Evolutionary conservation across 2,113 vertebrate species (phyloP).

Genomic region (Cynoglossus semilaevis): DNA sequence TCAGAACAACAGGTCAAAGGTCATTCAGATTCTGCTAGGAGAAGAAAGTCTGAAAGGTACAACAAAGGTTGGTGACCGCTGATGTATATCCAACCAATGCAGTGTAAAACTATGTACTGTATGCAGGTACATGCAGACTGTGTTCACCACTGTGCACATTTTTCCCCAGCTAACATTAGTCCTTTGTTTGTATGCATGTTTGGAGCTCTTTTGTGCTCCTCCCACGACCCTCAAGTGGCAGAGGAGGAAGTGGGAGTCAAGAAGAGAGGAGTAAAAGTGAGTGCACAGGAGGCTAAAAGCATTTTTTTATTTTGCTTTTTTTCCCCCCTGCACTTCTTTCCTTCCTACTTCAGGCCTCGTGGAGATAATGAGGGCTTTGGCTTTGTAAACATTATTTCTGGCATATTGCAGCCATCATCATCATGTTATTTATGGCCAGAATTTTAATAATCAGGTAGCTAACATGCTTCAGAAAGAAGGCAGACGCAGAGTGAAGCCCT

Average conservation of each 20-base stretch:
- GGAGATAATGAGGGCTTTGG: slow-evolving; percentile 70
- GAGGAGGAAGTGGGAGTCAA: slow-evolving; percentile 41
- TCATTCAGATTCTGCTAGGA: too few species aligned
- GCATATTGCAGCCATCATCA: slow-evolving; percentile 71
- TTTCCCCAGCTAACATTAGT: slow-evolving; percentile 12
- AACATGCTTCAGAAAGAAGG: slow-evolving; percentile 69
- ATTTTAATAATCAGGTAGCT: slow-evolving; percentile 74
- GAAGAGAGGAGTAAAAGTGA: slow-evolving; percentile 50
- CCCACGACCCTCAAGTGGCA: slow-evolving; percentile 32
- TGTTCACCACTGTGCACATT: slow-evolving; percentile 23
- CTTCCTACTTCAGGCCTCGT: slow-evolving; percentile 56
- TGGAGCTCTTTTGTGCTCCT: slow-evolving; percentile 2
- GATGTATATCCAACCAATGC: neutral
- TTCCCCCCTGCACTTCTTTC: slow-evolving; percentile 23
- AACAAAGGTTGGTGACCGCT: too few species aligned
- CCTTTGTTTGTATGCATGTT: neutral
- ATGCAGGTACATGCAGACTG: too few species aligned
- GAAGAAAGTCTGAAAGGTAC: too few species aligned
- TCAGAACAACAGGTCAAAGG: too few species aligned
- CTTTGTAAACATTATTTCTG: slow-evolving; percentile 81
- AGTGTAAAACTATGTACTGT: neutral
- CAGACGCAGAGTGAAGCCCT: slow-evolving; percentile 53
- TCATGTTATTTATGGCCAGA: slow-evolving; percentile 72
- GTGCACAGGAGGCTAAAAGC: slow-evolving; percentile 60
- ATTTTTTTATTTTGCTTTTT: slow-evolving; percentile 37